These are phyloP conservation scores for Reinhardtius hippoglossoides DNA, from an alignment of 2,113 vertebrate genomes.

Conservation along the genomic window DNA sequence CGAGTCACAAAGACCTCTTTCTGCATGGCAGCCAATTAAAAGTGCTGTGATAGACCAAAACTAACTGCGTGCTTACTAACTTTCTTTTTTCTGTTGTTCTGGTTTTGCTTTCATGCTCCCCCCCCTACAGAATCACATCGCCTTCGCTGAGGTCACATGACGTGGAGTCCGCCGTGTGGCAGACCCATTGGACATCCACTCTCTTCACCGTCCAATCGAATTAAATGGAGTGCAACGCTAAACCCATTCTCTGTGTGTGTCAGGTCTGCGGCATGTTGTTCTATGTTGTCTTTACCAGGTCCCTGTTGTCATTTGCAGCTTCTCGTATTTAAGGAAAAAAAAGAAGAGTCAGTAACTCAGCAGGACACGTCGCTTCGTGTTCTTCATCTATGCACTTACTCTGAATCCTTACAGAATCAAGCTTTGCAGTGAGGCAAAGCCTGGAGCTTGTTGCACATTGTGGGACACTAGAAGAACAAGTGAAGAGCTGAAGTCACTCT, in stretches of 20 bases:
- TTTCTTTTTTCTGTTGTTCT: background rate
- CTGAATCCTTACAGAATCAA: conserved; percentile 17
- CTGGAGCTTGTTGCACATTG: background rate
- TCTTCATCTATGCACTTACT: conserved; percentile 71
- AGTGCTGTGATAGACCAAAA: background rate
- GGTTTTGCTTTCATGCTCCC: background rate
- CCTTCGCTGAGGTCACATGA: conserved; percentile 99
- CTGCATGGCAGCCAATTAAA: background rate
- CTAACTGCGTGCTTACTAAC: background rate
- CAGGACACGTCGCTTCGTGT: conserved; percentile 38
- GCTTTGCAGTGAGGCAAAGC: conserved; percentile 4
- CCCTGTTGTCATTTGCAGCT: conserved; percentile 33
- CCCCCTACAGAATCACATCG: conserved; percentile 92
- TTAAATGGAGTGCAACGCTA: conserved; percentile 82
- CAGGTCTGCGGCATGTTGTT: conserved; percentile 57
- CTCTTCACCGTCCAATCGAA: conserved; percentile 90
- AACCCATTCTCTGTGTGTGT: conserved; percentile 50
- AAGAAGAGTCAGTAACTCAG: conserved; percentile 6
- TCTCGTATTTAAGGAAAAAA: conserved; percentile 13
- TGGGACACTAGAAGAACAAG: conserved; percentile 1
- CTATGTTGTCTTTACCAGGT: conserved; percentile 46
- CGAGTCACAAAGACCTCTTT: background rate
- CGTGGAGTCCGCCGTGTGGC: conserved; percentile 88
- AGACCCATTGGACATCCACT: conserved; percentile 95
- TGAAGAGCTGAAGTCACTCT: conserved; percentile 4